Base-by-base conservation (phyloP, 2,113 vertebrate genomes). In the Megaceryle torquata region DNA sequence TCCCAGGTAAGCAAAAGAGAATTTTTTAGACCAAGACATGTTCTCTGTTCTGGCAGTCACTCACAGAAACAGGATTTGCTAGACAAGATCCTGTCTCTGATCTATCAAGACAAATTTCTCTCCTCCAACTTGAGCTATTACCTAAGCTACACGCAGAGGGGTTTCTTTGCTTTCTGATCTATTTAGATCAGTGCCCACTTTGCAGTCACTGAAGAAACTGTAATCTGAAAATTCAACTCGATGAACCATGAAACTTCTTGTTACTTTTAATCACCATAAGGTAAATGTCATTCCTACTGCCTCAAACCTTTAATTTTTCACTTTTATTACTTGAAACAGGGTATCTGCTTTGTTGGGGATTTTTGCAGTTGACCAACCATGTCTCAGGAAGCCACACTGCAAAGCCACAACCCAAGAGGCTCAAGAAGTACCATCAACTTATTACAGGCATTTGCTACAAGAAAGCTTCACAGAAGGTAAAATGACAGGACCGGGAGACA, bases 31-130 rank as follows among this genome's bases (percentile, higher is more conserved):
- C 46, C 33, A 44, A 94, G 37, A 72, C 54, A 24, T 5, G 18
- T 54, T 85, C 81, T 63, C 65, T 67, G 37, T 57, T 29, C 50
- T 29, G 53, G 75, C 88, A 95, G 77, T 50, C 78, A 53, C 67
- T 82, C 65, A 75, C n/a, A 63, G 89, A 84, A 93, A 82, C 3
- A 93, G 53, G 44, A 96, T 96, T 95, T 95, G 86, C 88, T 82
- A 18, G 12, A 92, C 74, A 28, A 93, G 67, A 95, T 91, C 80
- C 46, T 35, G 50, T 21, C 83, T 94, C 77, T 85, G 77, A 94
- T 92, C 81, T 91, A 92, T 91, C 83, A 82, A 95, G 94, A 82
- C 83, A 75, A 93, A 96, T 89, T 91, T 70, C 88, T 92, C 92
- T 94, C 86, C 67, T 92, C 71, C 50, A 87, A 87, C 88, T 91